These are phyloP conservation scores for Cephus nigrinus DNA, from an alignment of 2,888 invertebrate genomes.

Conservation along the genomic window DNA sequence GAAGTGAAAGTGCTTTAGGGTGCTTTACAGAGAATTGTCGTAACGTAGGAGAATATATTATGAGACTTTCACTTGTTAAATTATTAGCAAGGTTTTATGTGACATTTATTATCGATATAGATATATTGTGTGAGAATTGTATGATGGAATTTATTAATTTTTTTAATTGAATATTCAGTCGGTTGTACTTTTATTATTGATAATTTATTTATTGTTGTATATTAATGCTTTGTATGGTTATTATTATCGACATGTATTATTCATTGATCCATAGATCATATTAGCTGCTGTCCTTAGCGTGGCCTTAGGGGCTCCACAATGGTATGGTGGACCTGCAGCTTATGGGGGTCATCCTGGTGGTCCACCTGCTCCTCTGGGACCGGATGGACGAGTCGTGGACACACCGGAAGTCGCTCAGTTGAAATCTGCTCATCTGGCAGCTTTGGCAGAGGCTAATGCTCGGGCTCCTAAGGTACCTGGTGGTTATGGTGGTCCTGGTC, in stretches of 20 bases:
- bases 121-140: too few relatives aligned
- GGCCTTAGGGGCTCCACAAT: conserved; percentile 50
- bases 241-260: background rate
- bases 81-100: too few relatives aligned
- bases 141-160: too few relatives aligned
- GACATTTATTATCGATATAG: too few relatives aligned
- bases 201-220: too few relatives aligned
- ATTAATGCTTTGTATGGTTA: background rate
- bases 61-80: too few relatives aligned
- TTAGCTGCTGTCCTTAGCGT: conserved; percentile 37
- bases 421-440: conserved; percentile 56
- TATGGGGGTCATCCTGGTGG: conserved; percentile 37
- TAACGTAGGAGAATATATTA: too few relatives aligned
- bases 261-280: conserved; percentile 37
- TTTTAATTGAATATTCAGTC: too few relatives aligned
- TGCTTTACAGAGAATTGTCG: too few relatives aligned
- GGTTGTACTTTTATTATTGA: too few relatives aligned
- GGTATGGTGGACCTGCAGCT: conserved; percentile 42
- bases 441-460: conserved; percentile 60
- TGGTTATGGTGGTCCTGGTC: conserved; percentile 26
- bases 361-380: conserved; percentile 52
- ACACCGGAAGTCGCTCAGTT: conserved; percentile 61
- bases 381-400: conserved; percentile 58
- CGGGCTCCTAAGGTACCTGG: conserved; percentile 49
- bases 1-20: too few relatives aligned